These are phyloP conservation scores for Orbicella faveolata DNA, from an alignment of 64 coral and sea anemone species.

Conservation along the genomic window DNA sequence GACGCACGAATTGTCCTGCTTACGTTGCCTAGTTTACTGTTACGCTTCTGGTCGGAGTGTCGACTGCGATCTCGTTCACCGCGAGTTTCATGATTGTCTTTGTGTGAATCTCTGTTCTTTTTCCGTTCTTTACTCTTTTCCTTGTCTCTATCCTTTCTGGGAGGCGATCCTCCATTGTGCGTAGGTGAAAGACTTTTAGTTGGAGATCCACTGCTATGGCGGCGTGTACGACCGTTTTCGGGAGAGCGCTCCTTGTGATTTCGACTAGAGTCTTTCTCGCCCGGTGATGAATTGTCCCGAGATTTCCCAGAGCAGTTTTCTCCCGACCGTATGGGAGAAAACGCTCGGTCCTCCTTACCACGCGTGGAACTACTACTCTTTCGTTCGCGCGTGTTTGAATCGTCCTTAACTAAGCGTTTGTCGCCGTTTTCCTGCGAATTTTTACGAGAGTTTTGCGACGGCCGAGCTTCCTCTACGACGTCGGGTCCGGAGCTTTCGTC, in stretches of 20 bases:
- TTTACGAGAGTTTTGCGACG: constrained; percentile 12
- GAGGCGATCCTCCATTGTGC: constrained; percentile 13
- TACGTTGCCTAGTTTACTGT: constrained; percentile 72
- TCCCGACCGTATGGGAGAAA: constrained; percentile 19
- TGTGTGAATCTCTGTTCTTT: constrained; percentile 18
- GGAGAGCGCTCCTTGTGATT: constrained; percentile 39
- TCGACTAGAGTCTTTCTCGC: constrained; percentile 33
- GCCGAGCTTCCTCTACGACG: constrained; percentile 52
- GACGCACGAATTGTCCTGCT: constrained; percentile 92
- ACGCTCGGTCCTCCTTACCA: constrained; percentile 46
- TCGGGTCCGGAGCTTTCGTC: constrained; percentile 93
- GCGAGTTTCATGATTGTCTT: constrained; percentile 30
- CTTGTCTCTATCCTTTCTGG: constrained; percentile 37
- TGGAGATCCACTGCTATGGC: constrained; percentile 30
- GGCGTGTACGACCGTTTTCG: constrained; percentile 21
- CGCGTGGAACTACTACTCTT: constrained; percentile 24
- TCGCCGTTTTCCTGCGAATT: constrained; percentile 29
- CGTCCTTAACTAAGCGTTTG: constrained; percentile 53
- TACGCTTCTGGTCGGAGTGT: constrained; percentile 75
- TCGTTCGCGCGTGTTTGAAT: not conserved
- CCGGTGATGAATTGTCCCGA: not conserved
- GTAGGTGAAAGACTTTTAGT: constrained; percentile 38
- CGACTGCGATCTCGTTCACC: constrained; percentile 51
- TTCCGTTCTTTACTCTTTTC: constrained; percentile 27
- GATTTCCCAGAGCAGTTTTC: constrained; percentile 15